phyloP scores from a whole-genome alignment of 2,113 vertebrate genomes.

The Salvelinus alpinus region DNA sequence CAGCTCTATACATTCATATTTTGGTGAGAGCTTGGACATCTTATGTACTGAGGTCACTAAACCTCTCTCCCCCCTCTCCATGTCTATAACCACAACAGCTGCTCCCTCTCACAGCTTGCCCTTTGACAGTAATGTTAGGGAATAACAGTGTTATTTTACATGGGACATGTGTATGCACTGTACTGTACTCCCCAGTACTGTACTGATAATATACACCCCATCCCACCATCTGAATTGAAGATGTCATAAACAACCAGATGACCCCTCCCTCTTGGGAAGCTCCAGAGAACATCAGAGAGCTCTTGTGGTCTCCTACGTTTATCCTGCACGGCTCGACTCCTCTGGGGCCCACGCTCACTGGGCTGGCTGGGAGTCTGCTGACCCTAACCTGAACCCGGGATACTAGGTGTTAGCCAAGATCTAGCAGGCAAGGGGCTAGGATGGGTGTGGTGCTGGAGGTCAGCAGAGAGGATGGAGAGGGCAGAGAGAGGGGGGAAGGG shows the following conservation, averaged over 20 bases:
- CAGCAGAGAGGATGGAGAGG: constrained; percentile 40
- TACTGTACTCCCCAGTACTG: constrained; percentile 16
- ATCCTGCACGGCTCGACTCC: constrained; percentile 49
- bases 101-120: constrained; percentile 30
- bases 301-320: constrained; percentile 56
- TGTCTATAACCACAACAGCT: constrained; percentile 30
- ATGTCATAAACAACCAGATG: constrained; percentile 70
- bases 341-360: constrained; percentile 64
- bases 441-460: constrained; percentile 63
- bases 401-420: constrained; percentile 74
- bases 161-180: constrained; percentile 63
- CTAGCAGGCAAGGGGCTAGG: constrained; percentile 52
- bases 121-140: constrained; percentile 51
- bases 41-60: background rate
- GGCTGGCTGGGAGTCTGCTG: constrained; percentile 65
- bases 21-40: background rate
- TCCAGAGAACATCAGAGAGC: constrained; percentile 61
- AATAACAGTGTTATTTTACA: constrained; percentile 51
- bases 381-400: constrained; percentile 72
- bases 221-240: constrained; percentile 46
- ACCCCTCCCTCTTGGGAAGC: constrained; percentile 58
- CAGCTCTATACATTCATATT: too few species aligned
- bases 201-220: constrained; percentile 41
- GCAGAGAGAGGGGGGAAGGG: background rate
- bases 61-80: constrained; percentile 15